phyloP scores from a whole-genome alignment of 2,113 vertebrate genomes.

The Guaruba guarouba region DNA sequence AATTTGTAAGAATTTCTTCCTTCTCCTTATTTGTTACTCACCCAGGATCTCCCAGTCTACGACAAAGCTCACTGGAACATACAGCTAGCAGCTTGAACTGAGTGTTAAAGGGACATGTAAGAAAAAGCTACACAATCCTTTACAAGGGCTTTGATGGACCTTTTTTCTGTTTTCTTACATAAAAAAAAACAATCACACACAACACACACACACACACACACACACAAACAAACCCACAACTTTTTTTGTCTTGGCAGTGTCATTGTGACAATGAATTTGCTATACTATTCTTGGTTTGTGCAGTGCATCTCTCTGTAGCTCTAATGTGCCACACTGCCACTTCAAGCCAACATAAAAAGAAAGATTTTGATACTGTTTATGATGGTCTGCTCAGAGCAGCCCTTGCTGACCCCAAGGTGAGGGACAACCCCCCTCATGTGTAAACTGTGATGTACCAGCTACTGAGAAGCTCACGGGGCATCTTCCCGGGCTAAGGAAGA shows the following conservation, averaged over 20 bases:
- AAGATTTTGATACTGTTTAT: background rate
- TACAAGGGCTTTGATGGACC: rapidly evolving
- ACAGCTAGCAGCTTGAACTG: background rate
- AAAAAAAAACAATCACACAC: too few species aligned
- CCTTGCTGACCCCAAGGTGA: background rate
- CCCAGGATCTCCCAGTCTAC: background rate
- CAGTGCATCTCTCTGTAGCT: background rate
- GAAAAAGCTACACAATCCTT: background rate
- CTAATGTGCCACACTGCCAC: background rate
- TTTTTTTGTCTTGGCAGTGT: background rate
- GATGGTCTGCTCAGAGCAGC: background rate
- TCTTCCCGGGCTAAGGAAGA: background rate
- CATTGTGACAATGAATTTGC: background rate
- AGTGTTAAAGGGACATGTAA: background rate
- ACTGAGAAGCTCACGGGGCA: background rate
- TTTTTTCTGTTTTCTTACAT: background rate
- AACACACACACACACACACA: background rate
- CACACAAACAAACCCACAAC: background rate
- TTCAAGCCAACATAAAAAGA: background rate
- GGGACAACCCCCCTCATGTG: rapidly evolving
- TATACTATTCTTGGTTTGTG: background rate
- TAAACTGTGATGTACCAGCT: background rate
- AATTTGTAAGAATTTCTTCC: background rate
- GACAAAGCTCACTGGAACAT: background rate
- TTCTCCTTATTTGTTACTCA: background rate